Base-by-base conservation (phyloP, 2,888 invertebrate genomes). In the Microctonus hyperodae region DNA sequence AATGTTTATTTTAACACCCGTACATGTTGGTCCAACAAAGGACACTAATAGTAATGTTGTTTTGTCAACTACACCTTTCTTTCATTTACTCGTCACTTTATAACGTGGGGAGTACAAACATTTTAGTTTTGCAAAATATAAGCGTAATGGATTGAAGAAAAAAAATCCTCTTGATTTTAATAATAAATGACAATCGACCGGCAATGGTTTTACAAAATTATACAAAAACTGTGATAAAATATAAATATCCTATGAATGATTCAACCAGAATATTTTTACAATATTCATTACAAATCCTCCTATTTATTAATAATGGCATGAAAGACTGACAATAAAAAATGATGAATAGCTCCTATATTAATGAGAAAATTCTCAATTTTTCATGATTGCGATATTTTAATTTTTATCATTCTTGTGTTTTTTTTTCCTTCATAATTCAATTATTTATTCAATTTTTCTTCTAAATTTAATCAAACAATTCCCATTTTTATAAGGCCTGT, bases 401-500 rank as follows among this genome's bases (percentile, higher is more conserved):
- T 13, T 23, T 10, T 55, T 6, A 20, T 28, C 22, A 25, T 22
- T 22, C 22, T 44, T 11, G 35, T 51, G n/a, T 58, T 57, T 13
- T 35, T 62, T 33, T 56, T 11, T 56, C 44, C 44, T 5, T 56
- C 57, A 55, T 16, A 9, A 1, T 16, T 16, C 16, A 48, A 31
- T 25, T 37, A 37, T 16, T 35, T 35, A 31, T 35, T 22, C 11
- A 25, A 44, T 53, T 61, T 61, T 20, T 35, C 28, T 59, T 50
- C 13, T 31, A 28, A 58, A 50, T 28, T 44, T 22, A 65, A 60
- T 83, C 74, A 85, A 59, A 85, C 85, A 69, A 86, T 86, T 69
- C 86, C 85, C 75, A 87, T 85, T 83, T 90, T 90, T 74, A 90
- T 88, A 64, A 91, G 85, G 72, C 90, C 90, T 25, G 88, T 88